Evolutionary conservation across 2,113 vertebrate genomes (phyloP).

Genomic region (Clarias magur): DNA sequence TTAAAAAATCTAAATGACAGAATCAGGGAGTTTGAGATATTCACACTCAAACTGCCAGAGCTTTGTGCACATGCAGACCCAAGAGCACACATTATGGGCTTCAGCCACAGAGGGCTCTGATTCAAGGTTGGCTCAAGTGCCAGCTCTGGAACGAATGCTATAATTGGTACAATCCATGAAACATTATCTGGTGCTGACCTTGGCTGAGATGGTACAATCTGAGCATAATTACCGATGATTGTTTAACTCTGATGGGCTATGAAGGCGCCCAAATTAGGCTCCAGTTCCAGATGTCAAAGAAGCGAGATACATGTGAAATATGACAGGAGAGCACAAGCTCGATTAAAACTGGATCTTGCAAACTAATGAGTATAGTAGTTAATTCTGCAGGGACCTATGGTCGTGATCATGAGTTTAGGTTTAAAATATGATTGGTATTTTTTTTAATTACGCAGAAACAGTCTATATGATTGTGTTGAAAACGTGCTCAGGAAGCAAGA

Average conservation of each 20-base stretch:
- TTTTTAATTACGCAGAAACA: not conserved
- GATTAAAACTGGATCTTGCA: constrained; percentile 27
- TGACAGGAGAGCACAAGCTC: constrained; percentile 32
- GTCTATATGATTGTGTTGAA: not conserved
- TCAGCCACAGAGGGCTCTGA: constrained; percentile 31
- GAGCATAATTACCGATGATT: constrained; percentile 51
- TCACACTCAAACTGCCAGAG: constrained; percentile 27
- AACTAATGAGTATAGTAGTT: constrained; percentile 15
- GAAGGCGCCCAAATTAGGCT: constrained; percentile 48
- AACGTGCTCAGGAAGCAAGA: not conserved
- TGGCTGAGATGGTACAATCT: constrained; percentile 48
- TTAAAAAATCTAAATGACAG: not conserved
- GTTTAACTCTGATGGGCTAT: constrained; percentile 48
- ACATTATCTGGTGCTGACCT: constrained; percentile 54
- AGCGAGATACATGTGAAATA: constrained; percentile 36
- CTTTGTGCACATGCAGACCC: constrained; percentile 33
- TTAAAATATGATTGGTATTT: not conserved
- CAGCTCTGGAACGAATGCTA: constrained; percentile 51
- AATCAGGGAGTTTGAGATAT: constrained; percentile 7
- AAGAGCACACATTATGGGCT: constrained; percentile 46
- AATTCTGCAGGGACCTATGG: not conserved
- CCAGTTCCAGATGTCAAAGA: constrained; percentile 48
- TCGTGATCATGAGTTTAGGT: not conserved
- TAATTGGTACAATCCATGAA: constrained; percentile 55
- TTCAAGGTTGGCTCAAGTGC: constrained; percentile 56